phyloP scores from a whole-genome alignment of 2,797 vertebrate genomes.

The Agapornis canus region DNA sequence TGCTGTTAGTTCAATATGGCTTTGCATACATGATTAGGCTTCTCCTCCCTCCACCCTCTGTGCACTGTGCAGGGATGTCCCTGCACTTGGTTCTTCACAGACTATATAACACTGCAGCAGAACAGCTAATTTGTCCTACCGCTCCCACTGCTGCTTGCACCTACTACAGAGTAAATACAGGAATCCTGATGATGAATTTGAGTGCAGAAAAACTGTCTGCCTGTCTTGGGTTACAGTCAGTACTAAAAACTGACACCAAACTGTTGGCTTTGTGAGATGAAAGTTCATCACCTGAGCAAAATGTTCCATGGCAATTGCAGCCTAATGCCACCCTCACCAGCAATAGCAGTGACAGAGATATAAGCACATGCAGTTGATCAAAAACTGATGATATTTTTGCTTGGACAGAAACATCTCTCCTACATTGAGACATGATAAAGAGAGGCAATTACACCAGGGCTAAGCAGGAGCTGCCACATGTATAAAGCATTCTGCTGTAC shows the following conservation, averaged over 20 bases:
- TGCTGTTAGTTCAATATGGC: neutral
- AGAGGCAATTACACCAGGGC: constrained; percentile 48
- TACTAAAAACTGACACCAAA: neutral
- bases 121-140: neutral
- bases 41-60: neutral
- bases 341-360: neutral
- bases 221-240: neutral
- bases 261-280: neutral
- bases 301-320: fast-evolving
- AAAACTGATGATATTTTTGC: neutral
- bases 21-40: neutral
- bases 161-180: neutral
- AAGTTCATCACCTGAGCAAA: neutral
- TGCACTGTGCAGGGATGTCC: neutral
- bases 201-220: neutral
- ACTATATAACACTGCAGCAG: neutral
- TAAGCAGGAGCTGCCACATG: constrained; percentile 28
- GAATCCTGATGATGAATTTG: neutral
- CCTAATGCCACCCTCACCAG: neutral
- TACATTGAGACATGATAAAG: neutral
- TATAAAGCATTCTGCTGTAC: constrained; percentile 41
- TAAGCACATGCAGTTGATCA: neutral
- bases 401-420: constrained; percentile 2
- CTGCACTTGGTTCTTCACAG: neutral
- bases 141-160: neutral